Base-by-base conservation (phyloP, 2,113 vertebrate species). In the Hymenochirus boettgeri region DNA sequence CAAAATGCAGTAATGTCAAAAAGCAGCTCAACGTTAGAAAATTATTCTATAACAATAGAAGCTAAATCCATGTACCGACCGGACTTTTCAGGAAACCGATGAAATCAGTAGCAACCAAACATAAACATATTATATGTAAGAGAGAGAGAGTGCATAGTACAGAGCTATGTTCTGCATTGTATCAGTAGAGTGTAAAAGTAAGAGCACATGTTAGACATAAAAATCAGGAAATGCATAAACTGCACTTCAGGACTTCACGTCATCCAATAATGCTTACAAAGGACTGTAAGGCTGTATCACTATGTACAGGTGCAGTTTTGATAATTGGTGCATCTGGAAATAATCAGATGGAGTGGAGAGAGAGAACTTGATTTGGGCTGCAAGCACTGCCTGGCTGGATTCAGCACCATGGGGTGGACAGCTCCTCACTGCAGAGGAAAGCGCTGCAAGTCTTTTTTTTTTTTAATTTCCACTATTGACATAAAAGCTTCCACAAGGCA, bases 41-140 rank as follows among this genome's bases (percentile, higher is more conserved):
- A 50, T 72, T 69, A 79, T 77, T 75, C 72, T 57, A 72, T 82
- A 83, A 86, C 73, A 79, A 73, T 73, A 83, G 74, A 82, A 85
- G 74, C 72, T 71, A 69, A 72, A 73, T 74, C 74, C 69, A 48
- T 62, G 70, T 74, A 82, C 83, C 77, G 74, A 74, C 77, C 74
- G 83, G 37, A 61, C 76, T 74, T 71, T 73, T 59, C 67, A 72
- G 71, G 73, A 69, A 17, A 58, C 71, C 69, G 55, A 45, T 73
- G 72, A 19, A 74, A 74, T 72, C 2, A 83, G 80, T 74, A 79
- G 72, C 74, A 73, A 31, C 66, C 79, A 85, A 81, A 76, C 55
- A 76, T 74, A 72, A 73, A 69, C 73, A 2, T n/a, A n/a, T n/a
- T 75, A 85, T 65, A 73, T 73, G 54, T n/a, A n/a, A 65, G 54